Percentiles rank a stretch among this genome's conserved stretches.
Evolutionary conservation across 2,888 invertebrate species (phyloP).

Genomic region (Mamestra brassicae): DNA sequence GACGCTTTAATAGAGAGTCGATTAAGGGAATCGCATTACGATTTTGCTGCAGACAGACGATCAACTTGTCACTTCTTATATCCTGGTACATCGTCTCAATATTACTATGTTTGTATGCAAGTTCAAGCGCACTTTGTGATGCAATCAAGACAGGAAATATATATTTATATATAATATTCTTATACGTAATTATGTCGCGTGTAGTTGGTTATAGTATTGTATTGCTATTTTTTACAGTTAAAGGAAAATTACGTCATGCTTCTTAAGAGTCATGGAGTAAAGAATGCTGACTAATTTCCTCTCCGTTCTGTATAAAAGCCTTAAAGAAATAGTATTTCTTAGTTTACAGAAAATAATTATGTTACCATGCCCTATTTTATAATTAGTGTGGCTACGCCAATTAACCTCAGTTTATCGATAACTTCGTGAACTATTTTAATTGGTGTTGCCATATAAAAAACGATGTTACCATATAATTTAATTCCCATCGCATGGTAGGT

Average conservation of each 20-base stretch:
- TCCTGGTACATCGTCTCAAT: slow-evolving; percentile 8
- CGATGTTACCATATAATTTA: slow-evolving; percentile 57
- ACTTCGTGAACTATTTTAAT: slow-evolving; percentile 48
- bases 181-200: slow-evolving; percentile 19
- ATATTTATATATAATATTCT: slow-evolving; percentile 22
- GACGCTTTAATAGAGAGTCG: slow-evolving; percentile 21
- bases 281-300: slow-evolving; percentile 27
- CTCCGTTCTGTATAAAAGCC: slow-evolving; percentile 9
- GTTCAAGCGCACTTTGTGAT: slow-evolving; percentile 37
- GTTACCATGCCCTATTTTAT: slow-evolving; percentile 18
- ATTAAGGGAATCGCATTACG: slow-evolving; percentile 18
- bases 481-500: slow-evolving; percentile 65
- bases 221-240: slow-evolving; percentile 56
- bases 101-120: slow-evolving; percentile 15
- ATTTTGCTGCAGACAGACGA: slow-evolving; percentile 23
- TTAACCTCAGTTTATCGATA: slow-evolving; percentile 37
- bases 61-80: slow-evolving; percentile 31
- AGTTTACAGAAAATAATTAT: not conserved
- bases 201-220: slow-evolving; percentile 1
- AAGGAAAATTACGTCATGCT: slow-evolving; percentile 57
- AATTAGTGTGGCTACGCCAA: slow-evolving; percentile 35
- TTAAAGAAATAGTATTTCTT: not conserved
- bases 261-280: slow-evolving; percentile 37
- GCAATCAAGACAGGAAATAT: slow-evolving; percentile 26
- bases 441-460: slow-evolving; percentile 38